Base-by-base conservation (phyloP, 2,113 vertebrate species). In the Oncorhynchus gorbuscha region DNA sequence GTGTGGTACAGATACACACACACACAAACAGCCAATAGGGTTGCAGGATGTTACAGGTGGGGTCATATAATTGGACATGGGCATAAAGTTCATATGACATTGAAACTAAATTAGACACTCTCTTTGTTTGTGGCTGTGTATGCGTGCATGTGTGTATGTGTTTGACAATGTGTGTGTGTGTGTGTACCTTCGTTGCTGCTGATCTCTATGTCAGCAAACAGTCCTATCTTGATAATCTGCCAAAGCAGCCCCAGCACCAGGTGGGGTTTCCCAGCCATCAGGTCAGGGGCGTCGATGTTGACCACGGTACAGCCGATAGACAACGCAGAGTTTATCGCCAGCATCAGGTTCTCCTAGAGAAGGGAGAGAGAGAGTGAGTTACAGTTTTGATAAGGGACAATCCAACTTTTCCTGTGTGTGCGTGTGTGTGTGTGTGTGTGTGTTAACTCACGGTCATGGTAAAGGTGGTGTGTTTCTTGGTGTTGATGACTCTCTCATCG, bases 151-250 rank as follows among this genome's bases (percentile, higher is more conserved):
- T 45, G 39, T 45, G 39, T 45, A 11, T 45, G 39, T 45, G 39
- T 45, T 45, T 45, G 39, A 45, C 39, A 45, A 3, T 45, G 39
- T 64, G 9, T 28, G 51, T 28, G 73, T 3, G 5, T 3, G 5
- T 12, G 20, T 83, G 83, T 88, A 99, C 98, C 97, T 95, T 99
- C 96, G 5, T 99, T 98, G 85, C 92, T 95, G 79, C 96, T 96
- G 84, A 99, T 91, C 89, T 98, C 92, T 26, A 94, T 93, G 73
- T 93, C 92, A 79, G 93, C 93, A 24, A 94, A 98, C 65, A 99
- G 94, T 49, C 98, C 97, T 3, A 95, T 95, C 93, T 99, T 99
- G 91, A 99, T 99, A 83, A 99, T 95, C 89, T 99, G 98, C 98
- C 98, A 99, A 59, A 98, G 64, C n/a, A 99, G 93, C 14, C 98